These are phyloP conservation scores for Bufo gargarizans DNA, from an alignment of 2,113 vertebrate genomes.

Conservation along the genomic window DNA sequence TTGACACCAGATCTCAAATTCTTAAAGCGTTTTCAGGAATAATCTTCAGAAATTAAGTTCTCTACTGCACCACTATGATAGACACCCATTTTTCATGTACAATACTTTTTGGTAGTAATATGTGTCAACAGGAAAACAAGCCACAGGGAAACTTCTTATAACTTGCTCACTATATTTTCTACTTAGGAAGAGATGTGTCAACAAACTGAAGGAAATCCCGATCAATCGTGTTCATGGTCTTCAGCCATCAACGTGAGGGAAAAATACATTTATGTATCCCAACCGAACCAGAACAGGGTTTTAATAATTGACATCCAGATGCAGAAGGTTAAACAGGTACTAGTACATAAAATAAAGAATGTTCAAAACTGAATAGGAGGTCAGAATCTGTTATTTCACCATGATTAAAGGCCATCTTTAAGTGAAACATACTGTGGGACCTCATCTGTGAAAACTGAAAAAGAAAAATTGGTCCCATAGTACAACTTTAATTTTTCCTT, in stretches of 20 bases:
- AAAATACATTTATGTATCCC: slow-evolving; percentile 89
- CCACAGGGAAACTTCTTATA: background rate
- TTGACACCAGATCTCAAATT: too few species aligned
- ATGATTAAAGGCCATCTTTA: too few species aligned
- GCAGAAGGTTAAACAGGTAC: slow-evolving; percentile 92
- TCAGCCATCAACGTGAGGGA: slow-evolving; percentile 90
- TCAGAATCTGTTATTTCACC: background rate
- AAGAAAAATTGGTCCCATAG: too few species aligned
- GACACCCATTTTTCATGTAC: background rate
- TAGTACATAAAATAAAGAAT: background rate
- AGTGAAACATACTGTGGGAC: too few species aligned
- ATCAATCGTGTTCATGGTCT: slow-evolving; percentile 86
- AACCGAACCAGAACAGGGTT: slow-evolving; percentile 85
- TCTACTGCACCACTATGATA: too few species aligned
- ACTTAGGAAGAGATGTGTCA: slow-evolving; percentile 93
- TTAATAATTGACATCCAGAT: slow-evolving; percentile 88
- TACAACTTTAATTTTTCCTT: too few species aligned
- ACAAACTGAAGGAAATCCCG: slow-evolving; percentile 71
- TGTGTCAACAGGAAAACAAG: background rate
- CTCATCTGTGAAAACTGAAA: too few species aligned
- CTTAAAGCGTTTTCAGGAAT: too few species aligned
- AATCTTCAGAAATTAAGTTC: too few species aligned
- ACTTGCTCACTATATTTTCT: background rate
- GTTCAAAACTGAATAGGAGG: too few species aligned
- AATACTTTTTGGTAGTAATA: background rate